Base-by-base conservation (phyloP, 2,797 vertebrate genomes). In the Okamejei kenojei region DNA sequence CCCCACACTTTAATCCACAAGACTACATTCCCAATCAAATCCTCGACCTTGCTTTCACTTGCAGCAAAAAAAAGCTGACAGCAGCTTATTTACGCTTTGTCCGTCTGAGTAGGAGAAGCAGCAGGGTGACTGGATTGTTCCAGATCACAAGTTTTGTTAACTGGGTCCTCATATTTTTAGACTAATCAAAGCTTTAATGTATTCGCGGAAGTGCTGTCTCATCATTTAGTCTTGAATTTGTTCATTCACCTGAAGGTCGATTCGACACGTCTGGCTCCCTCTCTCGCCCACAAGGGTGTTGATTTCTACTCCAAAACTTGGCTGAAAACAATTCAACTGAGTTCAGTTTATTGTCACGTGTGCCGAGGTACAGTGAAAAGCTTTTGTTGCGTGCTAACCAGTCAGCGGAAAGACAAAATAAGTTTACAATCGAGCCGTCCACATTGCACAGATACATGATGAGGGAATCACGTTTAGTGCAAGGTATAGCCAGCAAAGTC, bases 41-140 rank as follows among this genome's bases (percentile, higher is more conserved):
- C 68, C 38, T 92, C 58, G 90, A 92, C 90, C 90, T 92, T 76
- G 21, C 26, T 92, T 76, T 76, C 71, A 92, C 90, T 54, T n/a
- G 26, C 35, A 8, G 90, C 45, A 3, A 4, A 2, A 45, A 45
- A 4, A 45, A 45, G 45, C 21, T 92, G 21, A 45, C 26, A 7
- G 45, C 32, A 45, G 26, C 26, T 45, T 92, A 76, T 74, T 76
- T n/a, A 45, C 6, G 3, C 38, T 45, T 45, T 54, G 23, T 29
- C 29, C 7, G 23, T 76, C 15, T 10, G 76, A 74, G 71, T n/a
- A 54, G 38, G 35, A 7, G 38, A 54, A 92, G 45, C 38, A 29
- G 11, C 23, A 15, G 58, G 58, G 23, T 73, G 29, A 76, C 23
- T 74, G 1, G 90, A 15, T 4, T 76, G 71, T 92, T 92, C 32